Conservation (phyloP, 2,797 vertebrate genomes). For the Halcyon badia region DNA sequence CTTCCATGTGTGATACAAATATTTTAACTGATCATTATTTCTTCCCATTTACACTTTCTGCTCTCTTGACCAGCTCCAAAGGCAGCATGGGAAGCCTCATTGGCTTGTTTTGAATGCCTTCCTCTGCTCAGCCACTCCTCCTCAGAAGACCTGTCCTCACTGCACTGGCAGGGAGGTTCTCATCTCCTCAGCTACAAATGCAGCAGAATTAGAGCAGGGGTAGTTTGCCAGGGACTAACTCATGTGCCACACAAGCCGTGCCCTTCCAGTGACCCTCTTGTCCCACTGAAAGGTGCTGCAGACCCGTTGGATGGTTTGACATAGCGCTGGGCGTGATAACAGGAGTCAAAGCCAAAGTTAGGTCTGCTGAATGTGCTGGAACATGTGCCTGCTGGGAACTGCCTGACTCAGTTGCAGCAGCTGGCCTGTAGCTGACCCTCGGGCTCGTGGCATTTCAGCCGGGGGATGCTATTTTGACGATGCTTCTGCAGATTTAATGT, state of each 20-base stretch:
- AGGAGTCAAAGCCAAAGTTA: background rate
- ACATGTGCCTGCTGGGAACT: background rate
- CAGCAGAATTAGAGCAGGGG: background rate
- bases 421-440: constrained; percentile 15
- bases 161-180: background rate
- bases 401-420: background rate
- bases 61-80: background rate
- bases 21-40: background rate
- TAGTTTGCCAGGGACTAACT: background rate
- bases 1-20: background rate
- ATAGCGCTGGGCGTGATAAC: rapidly evolving
- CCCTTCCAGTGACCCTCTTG: background rate
- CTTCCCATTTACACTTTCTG: background rate
- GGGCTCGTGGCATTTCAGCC: rapidly evolving
- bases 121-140: background rate
- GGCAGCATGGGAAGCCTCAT: background rate
- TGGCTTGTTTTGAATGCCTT: rapidly evolving
- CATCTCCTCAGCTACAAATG: rapidly evolving
- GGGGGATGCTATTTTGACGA: background rate
- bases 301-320: background rate
- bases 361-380: constrained; percentile 9
- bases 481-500: background rate
- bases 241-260: rapidly evolving
- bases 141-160: rapidly evolving
- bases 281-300: rapidly evolving